These are phyloP conservation scores for Epinotia demarniana DNA, from an alignment of 2,888 invertebrate species.

Conservation along the genomic window DNA sequence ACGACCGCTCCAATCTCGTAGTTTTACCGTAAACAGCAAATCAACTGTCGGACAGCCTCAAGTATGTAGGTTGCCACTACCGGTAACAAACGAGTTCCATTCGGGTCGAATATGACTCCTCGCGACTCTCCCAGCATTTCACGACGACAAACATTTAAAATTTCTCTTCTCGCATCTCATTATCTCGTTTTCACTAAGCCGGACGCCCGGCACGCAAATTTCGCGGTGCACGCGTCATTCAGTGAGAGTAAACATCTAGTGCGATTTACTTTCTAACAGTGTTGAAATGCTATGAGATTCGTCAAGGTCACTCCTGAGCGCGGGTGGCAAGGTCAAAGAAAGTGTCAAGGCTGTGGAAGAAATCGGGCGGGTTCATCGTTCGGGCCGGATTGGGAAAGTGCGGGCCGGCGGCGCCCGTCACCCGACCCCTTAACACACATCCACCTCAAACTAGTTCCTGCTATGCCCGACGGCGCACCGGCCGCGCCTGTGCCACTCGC, in stretches of 20 bases:
- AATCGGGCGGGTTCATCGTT: slow-evolving; percentile 79
- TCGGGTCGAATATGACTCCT: slow-evolving; percentile 76
- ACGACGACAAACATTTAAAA: slow-evolving; percentile 80
- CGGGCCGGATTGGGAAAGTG: slow-evolving; percentile 79
- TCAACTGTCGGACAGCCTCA: slow-evolving; percentile 53
- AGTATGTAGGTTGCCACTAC: slow-evolving; percentile 55
- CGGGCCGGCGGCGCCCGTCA: slow-evolving; percentile 66
- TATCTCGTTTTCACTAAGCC: slow-evolving; percentile 80
- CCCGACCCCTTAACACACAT: slow-evolving; percentile 82
- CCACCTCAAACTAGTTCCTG: slow-evolving; percentile 72
- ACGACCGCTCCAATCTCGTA: slow-evolving; percentile 23
- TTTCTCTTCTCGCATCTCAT: slow-evolving; percentile 84
- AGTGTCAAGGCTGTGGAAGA: slow-evolving; percentile 83
- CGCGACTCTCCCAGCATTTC: slow-evolving; percentile 80
- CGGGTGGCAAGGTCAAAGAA: slow-evolving; percentile 78
- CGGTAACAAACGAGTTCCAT: slow-evolving; percentile 77
- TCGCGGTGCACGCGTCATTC: slow-evolving; percentile 70
- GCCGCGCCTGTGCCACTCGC: slow-evolving; percentile 51
- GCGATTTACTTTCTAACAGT: slow-evolving; percentile 76
- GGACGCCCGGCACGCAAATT: slow-evolving; percentile 72
- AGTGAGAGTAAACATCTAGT: slow-evolving; percentile 78
- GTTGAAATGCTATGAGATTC: slow-evolving; percentile 57
- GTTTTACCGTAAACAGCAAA: slow-evolving; percentile 58
- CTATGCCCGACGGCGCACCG: slow-evolving; percentile 54
- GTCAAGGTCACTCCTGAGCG: slow-evolving; percentile 73